A percentile compares a stretch with the other conserved stretches of the same genome.
These are phyloP conservation scores for Hyles lineata DNA, from an alignment of 2,888 invertebrate genomes.

Conservation along the genomic window DNA sequence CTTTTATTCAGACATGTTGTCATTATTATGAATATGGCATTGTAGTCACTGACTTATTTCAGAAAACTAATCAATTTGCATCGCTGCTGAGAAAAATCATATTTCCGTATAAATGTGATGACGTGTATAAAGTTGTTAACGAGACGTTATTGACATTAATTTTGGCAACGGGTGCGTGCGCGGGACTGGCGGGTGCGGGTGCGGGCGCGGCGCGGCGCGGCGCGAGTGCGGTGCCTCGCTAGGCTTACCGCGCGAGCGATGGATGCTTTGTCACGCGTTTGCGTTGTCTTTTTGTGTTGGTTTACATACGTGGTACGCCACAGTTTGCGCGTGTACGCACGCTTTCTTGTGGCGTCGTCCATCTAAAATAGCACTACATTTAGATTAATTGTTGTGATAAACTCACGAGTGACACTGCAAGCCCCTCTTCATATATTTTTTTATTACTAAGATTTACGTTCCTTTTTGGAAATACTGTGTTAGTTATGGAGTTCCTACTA, in stretches of 20 bases:
- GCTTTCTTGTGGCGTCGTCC: slow-evolving; percentile 56
- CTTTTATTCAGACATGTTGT: neutral
- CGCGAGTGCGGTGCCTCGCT: slow-evolving; percentile 40
- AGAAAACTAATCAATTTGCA: neutral
- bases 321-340: slow-evolving; percentile 52
- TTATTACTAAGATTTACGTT: neutral
- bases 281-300: slow-evolving; percentile 61
- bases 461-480: neutral
- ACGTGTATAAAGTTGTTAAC: slow-evolving; percentile 50
- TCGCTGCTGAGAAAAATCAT: slow-evolving; percentile 9
- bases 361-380: slow-evolving; percentile 63
- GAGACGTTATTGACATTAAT: slow-evolving; percentile 65
- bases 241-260: slow-evolving; percentile 54
- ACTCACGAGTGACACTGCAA: neutral
- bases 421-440: neutral
- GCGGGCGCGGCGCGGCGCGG: slow-evolving; percentile 45
- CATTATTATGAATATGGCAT: neutral
- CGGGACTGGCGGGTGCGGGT: slow-evolving; percentile 43
- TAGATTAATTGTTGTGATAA: slow-evolving; percentile 46
- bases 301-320: slow-evolving; percentile 52
- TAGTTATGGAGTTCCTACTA: too few relatives aligned
- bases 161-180: slow-evolving; percentile 58
- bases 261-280: slow-evolving; percentile 60
- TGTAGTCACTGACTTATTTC: neutral
- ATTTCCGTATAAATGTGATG: slow-evolving; percentile 37